Base-by-base conservation (phyloP, 2,797 vertebrate species). In the Lophius americanus region DNA sequence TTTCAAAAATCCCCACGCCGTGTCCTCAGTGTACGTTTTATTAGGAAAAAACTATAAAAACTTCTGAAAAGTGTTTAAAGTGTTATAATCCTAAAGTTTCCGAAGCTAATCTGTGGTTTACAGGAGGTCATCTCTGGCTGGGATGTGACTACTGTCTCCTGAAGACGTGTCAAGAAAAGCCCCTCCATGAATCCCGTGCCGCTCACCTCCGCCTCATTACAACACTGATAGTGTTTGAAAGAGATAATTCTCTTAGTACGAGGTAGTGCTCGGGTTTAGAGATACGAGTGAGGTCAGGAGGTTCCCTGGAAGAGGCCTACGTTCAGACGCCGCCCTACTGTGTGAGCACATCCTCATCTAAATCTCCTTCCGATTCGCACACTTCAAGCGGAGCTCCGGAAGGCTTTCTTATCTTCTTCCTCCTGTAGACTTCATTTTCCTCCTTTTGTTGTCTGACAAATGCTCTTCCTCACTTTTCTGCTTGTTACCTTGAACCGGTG, bases 401-500 rank as follows among this genome's bases (percentile, higher is more conserved):
- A 54, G 37, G 4, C 37, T 7, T 38, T 38, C 7, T 38, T 7
- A 4, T 38, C 52, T 66, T 42, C 51, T 42, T 46, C 48, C 48
- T 37, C 36, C 60, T 6, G 1, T 23, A 23, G 23, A 23, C 23
- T n/a, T 49, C 1, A 1, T 10, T 56, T 39, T 2, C 56, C 37
- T 48, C 57, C 35, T 51, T 3, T 23, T 47, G 32, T 23, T 23
- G 23, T 23, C 23, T 23, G 23, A 23, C 23, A 23, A 23, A 23
- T 11, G 37, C 66, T 51, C 42, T 64, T 7, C 1, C 53, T 51
- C 38, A 0, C 0, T 12, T 43, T 46, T 60, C 36, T 79, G 39
- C 62, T n/a, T 5, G 42, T 72, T 79, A 84, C 82, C 84, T 84
- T 86, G 76, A 83, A 64, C 57, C n/a, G 46, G 37, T 0, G 4